phyloP scores from a whole-genome alignment of 2,113 vertebrate genomes.

The Labrus mixtus region DNA sequence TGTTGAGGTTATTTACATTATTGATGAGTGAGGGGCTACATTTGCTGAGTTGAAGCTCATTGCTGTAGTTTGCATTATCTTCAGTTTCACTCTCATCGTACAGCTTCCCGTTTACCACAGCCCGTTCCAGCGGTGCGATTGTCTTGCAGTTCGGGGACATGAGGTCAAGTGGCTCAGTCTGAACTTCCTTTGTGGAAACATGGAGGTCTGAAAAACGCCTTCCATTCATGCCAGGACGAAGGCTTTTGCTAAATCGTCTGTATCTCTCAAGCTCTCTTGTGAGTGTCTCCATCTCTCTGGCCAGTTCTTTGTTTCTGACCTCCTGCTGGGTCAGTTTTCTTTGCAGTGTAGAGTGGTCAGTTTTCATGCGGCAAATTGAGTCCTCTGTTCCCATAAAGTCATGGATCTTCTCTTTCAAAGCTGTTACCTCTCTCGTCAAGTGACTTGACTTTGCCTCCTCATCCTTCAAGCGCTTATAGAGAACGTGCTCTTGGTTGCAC shows the following conservation, averaged over 20 bases:
- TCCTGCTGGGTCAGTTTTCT: conserved; percentile 95
- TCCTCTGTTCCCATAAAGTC: conserved; percentile 94
- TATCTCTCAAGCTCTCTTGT: conserved; percentile 94
- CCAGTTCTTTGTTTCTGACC: conserved; percentile 93
- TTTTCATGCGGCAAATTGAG: conserved; percentile 89
- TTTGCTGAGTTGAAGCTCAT: conserved; percentile 85
- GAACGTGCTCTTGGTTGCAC: conserved; percentile 90
- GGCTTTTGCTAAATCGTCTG: conserved; percentile 91
- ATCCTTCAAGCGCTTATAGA: conserved; percentile 93
- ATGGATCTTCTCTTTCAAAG: conserved; percentile 96
- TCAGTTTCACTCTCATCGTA: conserved; percentile 87
- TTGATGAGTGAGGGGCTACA: conserved; percentile 84
- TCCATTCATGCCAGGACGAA: conserved; percentile 90
- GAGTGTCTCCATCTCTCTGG: conserved; percentile 94
- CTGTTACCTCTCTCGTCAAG: conserved; percentile 91
- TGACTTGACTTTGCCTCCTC: conserved; percentile 95
- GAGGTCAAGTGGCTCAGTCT: conserved; percentile 90
- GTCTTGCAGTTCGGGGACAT: conserved; percentile 88
- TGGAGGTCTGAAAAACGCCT: conserved; percentile 94
- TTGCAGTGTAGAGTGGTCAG: conserved; percentile 90
- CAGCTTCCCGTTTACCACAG: conserved; percentile 90
- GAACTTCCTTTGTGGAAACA: conserved; percentile 93
- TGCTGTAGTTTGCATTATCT: conserved; percentile 84
- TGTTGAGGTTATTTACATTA: conserved; percentile 89
- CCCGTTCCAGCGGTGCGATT: conserved; percentile 86